Base-by-base conservation (phyloP, 2,113 vertebrate genomes). In the Porphyrio hochstetteri region DNA sequence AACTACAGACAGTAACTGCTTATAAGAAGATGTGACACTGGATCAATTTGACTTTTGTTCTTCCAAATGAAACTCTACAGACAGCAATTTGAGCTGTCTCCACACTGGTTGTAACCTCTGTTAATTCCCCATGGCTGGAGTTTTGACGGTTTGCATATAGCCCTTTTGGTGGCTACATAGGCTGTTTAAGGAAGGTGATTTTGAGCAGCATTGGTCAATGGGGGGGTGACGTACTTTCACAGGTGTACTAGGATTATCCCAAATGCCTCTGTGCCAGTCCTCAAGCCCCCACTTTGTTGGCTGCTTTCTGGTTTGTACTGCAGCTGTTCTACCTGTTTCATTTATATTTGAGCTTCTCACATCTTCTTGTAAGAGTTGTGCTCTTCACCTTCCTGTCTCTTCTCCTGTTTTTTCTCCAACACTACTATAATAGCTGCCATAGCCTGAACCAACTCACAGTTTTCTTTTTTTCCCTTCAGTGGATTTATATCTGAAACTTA, bases 91-190 rank as follows among this genome's bases (percentile, higher is more conserved):
- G 53, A 82, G 25, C 15, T 90, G 31, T 78, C 57, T 68, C 28
- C 75, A 1, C 36, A 33, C 40, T 59, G 55, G 6, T n/a, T 78
- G 25, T 28, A 63, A 33, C 11, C 17, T 5, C 8, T 61, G 14
- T 25, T 36, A 23, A 11, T 64, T 80, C 0, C 0, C 24, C 1
- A 0, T 1, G 1, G 6, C 19, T 64, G 46, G 6, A n/a, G 23
- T 78, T 82, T 81, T 19, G 63, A 15, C 14, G 21, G 6, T 7
- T 33, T 55, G 8, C 2, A 2, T 50, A 7, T 18, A 42, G 46
- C 35, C 35, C 21, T 5, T 70, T 75, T 46, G 20, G n/a, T 59
- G n/a, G 7, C 28, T 60, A 17, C 25, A n/a, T 5, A 55, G 14
- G 8, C 42, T 59, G 7, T 48, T 59, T 88, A 48, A 52, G 16